A percentile compares a stretch with the other conserved stretches of the same genome.
phyloP scores from a whole-genome alignment of 2,797 vertebrate species.

The Buphagus erythrorhynchus region DNA sequence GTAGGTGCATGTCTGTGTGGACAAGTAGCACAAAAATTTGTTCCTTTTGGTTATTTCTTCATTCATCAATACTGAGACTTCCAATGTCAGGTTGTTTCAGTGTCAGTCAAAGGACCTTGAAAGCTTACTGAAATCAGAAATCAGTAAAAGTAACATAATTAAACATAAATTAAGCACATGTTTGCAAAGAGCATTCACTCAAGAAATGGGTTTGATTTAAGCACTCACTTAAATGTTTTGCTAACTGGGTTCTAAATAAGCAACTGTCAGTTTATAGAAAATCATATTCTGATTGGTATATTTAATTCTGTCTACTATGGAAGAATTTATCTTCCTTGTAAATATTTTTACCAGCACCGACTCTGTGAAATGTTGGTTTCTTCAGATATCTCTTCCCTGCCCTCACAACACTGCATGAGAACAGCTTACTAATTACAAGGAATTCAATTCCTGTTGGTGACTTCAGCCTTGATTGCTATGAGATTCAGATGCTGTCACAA shows the following conservation, averaged over 20 bases:
- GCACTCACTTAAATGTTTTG: not conserved
- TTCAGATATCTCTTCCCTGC: not conserved
- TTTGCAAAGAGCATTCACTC: not conserved
- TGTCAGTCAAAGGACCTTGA: not conserved
- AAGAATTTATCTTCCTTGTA: not conserved
- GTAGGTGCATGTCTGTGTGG: not conserved
- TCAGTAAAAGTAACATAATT: not conserved
- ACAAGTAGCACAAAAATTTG: not conserved
- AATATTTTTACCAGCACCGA: not conserved
- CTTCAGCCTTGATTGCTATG: not conserved
- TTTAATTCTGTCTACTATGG: not conserved
- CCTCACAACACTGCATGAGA: not conserved
- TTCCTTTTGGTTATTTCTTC: not conserved
- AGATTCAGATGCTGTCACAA: conserved; percentile 4
- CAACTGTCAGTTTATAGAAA: not conserved
- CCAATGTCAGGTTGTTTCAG: not conserved
- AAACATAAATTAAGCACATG: not conserved
- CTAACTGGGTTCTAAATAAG: not conserved
- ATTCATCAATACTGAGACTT: not conserved
- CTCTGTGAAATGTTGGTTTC: not conserved
- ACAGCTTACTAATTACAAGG: conserved; percentile 18
- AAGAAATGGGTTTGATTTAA: not conserved
- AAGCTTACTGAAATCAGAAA: not conserved
- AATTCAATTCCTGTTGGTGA: not conserved
- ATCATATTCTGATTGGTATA: not conserved